phyloP scores from a whole-genome alignment of 2,888 invertebrate species.

The Tinea trinotella region DNA sequence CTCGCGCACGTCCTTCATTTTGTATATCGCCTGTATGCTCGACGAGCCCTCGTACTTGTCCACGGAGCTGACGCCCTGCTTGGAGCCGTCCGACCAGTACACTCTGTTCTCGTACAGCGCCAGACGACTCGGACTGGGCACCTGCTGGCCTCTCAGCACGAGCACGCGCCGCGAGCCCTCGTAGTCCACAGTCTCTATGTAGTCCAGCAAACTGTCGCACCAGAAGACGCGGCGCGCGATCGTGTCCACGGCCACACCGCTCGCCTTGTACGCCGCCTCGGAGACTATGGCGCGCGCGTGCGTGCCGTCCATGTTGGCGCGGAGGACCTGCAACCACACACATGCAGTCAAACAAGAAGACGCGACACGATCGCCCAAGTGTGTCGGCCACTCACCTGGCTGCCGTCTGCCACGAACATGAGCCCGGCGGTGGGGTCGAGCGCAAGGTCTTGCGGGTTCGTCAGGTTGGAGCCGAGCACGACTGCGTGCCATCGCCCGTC shows the following conservation, averaged over 20 bases:
- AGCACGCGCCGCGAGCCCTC: constrained; percentile 86
- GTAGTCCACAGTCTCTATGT: constrained; percentile 97
- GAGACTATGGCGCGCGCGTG: constrained; percentile 86
- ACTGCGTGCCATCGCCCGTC: constrained; percentile 91
- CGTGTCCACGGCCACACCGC: constrained; percentile 93
- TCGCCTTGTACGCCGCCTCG: constrained; percentile 94
- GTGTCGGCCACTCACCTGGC: no score
- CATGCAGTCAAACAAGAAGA: constrained; percentile 17
- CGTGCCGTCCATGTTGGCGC: constrained; percentile 96
- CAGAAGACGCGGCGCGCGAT: constrained; percentile 92
- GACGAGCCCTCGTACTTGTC: constrained; percentile 87
- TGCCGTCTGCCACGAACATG: constrained; percentile 90
- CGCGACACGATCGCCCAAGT: no score
- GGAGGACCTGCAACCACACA: constrained; percentile 74
- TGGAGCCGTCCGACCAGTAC: constrained; percentile 93
- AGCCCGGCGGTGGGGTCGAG: constrained; percentile 92
- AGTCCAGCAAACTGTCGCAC: constrained; percentile 96
- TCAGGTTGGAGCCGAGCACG: constrained; percentile 91
- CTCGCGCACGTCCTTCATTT: constrained; percentile 84
- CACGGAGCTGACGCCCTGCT: constrained; percentile 89
- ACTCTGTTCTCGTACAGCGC: constrained; percentile 89
- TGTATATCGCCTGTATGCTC: constrained; percentile 84
- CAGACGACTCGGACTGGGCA: constrained; percentile 88
- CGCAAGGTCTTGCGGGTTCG: constrained; percentile 91
- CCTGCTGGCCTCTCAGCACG: constrained; percentile 85